Conservation (phyloP, 1,140 invertebrate species). For the Antheraea mylitta region DNA sequence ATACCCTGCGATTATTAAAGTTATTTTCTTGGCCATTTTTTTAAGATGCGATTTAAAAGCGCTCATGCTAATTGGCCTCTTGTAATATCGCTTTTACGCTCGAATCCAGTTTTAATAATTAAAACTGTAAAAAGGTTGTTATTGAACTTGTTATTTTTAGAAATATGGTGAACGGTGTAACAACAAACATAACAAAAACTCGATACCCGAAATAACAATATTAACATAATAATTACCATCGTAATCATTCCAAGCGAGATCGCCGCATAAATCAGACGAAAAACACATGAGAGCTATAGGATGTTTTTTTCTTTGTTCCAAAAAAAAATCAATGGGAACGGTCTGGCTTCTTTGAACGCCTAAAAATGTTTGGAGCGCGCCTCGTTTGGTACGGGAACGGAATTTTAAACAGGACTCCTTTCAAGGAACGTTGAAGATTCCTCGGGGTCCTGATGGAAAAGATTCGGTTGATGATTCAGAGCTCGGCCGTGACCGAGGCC, state of each 20-base stretch:
- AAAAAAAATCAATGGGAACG: slow-evolving; percentile 54
- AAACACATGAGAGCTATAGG: slow-evolving; percentile 32
- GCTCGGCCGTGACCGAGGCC: slow-evolving; percentile 2
- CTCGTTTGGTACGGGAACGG: slow-evolving; percentile 47
- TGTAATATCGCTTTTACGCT: neutral
- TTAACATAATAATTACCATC: slow-evolving; percentile 21
- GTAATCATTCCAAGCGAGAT: slow-evolving; percentile 20
- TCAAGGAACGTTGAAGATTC: slow-evolving; percentile 44
- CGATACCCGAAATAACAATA: slow-evolving; percentile 14
- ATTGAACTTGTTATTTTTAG: neutral
- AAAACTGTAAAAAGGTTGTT: neutral
- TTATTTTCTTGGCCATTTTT: too few species aligned
- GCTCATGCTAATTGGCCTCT: neutral
- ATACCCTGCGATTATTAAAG: too few species aligned
- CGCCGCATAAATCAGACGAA: slow-evolving; percentile 41
- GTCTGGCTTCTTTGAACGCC: slow-evolving; percentile 45
- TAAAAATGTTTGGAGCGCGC: slow-evolving; percentile 58
- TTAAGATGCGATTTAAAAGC: too few species aligned
- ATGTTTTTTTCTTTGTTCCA: neutral
- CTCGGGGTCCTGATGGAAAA: slow-evolving; percentile 32
- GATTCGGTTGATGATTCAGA: slow-evolving; percentile 24
- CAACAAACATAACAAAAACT: slow-evolving; percentile 10
- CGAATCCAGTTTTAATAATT: neutral
- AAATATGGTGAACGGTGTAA: slow-evolving; percentile 1
- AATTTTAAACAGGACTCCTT: slow-evolving; percentile 65